Conservation (phyloP, 2,113 vertebrate genomes). For the Chrysemys picta region DNA sequence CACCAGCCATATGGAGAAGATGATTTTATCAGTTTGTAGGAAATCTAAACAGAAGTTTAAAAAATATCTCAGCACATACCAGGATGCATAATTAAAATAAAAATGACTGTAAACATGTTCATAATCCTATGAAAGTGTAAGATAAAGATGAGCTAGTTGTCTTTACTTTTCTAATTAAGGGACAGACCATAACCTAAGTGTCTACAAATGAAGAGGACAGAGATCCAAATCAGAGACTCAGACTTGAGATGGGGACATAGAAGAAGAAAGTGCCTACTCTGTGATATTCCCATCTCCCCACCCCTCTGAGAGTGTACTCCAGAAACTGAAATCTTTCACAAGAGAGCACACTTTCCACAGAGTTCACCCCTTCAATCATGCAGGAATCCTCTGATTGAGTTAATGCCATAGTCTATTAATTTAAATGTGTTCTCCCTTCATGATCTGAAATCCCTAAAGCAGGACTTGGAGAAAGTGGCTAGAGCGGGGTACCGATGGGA, state of each 20-base stretch:
- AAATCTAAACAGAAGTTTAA: not conserved
- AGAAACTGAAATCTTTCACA: not conserved
- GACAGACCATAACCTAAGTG: not conserved
- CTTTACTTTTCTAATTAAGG: not conserved
- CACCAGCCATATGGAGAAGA: too few species aligned
- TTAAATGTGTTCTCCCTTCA: not conserved
- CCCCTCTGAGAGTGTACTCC: not conserved
- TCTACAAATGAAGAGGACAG: not conserved
- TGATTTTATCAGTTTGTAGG: not conserved
- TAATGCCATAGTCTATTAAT: not conserved
- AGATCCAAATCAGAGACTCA: not conserved
- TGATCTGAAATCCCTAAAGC: not conserved
- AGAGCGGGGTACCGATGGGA: not conserved
- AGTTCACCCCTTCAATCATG: not conserved
- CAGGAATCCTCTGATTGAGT: not conserved
- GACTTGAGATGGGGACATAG: not conserved
- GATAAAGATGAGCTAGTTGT: not conserved
- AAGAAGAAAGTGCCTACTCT: not conserved
- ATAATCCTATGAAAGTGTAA: not conserved
- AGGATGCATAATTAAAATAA: not conserved
- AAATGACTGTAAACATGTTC: not conserved
- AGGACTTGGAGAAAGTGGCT: not conserved
- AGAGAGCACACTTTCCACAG: not conserved
- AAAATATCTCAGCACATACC: not conserved
- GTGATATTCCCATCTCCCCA: not conserved